Conservation (phyloP, 2,797 vertebrate genomes). For the Typhlichthys eigenmanni region DNA sequence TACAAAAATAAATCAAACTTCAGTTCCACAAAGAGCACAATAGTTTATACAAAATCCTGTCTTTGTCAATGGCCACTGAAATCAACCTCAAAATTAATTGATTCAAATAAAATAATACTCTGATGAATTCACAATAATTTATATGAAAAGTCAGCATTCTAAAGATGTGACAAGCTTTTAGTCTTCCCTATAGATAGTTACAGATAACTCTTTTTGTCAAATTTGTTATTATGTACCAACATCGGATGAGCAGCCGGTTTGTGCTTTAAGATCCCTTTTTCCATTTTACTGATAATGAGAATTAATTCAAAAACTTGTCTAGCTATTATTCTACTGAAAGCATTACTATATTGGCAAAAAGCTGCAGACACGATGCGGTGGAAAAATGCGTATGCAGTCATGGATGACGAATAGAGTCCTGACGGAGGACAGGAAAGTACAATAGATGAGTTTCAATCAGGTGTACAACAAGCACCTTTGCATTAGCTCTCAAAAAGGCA, state of each 20-base stretch:
- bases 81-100: constrained; percentile 95
- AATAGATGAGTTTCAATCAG: constrained; percentile 84
- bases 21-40: constrained; percentile 99
- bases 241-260: constrained; percentile 96
- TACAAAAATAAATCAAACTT: constrained; percentile 99
- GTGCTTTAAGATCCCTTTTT: constrained; percentile 97
- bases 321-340: constrained; percentile 98
- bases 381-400: constrained; percentile 89
- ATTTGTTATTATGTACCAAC: constrained; percentile 92
- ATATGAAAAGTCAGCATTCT: constrained; percentile 98
- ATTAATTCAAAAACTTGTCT: constrained; percentile 93
- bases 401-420: constrained; percentile 84
- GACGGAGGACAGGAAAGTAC: constrained; percentile 85
- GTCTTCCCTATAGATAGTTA: constrained; percentile 94
- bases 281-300: constrained; percentile 93
- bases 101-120: constrained; percentile 93
- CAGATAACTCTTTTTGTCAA: constrained; percentile 87
- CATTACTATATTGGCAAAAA: constrained; percentile 98
- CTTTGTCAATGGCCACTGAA: constrained; percentile 98
- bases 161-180: constrained; percentile 91
- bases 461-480: constrained; percentile 89
- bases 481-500: constrained; percentile 92
- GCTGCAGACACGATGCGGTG: constrained; percentile 96
- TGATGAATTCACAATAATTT: constrained; percentile 97
- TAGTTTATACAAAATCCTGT: constrained; percentile 99